Base-by-base conservation (phyloP, 2,888 invertebrate genomes). In the Blastobasis lacticolella region DNA sequence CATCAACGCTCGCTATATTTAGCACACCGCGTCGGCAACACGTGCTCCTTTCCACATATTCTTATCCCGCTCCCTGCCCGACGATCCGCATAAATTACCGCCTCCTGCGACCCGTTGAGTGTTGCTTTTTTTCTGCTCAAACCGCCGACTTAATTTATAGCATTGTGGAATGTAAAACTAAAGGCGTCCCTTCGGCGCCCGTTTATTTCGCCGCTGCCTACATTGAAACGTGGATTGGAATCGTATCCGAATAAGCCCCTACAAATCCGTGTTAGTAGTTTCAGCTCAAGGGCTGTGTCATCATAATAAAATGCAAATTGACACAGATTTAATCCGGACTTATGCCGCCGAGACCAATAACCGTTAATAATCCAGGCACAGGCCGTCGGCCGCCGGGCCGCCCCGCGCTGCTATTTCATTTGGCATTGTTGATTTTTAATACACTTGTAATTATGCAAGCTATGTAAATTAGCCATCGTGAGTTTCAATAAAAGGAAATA, bases 241-340 rank as follows among this genome's bases (percentile, higher is more conserved):
- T 58, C 63, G 59, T 64, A 60, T 71, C 63, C 60, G 65, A 72
- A 69, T 72, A 73, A 78, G 71, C 70, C 68, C 67, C 66, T 64
- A 69, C 70, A 73, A 78, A 78, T 67, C 75, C 73, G 71, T 72
- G 70, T 75, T 81, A 80, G 74, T 75, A 79, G 79, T 77, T 72
- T 69, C 73, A 67, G 75, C 75, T 75, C 69, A 75, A 76, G 75
- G 75, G 75, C 68, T 71, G 66, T 78, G 72, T 73, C 76, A 73
- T 78, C 72, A 78, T 85, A 81, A 81, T 80, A 84, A 83, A 86
- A 86, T 86, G 83, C 79, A 86, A 86, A 85, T 86, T 80, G 81
- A 75, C 78, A 77, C 73, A 71, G 78, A 82, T 84, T 81, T 85
- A 84, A 84, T 83, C 83, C 78, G 71, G 75, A 73, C 71, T 81